These are phyloP conservation scores for Geotrypetes seraphini DNA, from an alignment of 2,797 vertebrate species.

Conservation along the genomic window DNA sequence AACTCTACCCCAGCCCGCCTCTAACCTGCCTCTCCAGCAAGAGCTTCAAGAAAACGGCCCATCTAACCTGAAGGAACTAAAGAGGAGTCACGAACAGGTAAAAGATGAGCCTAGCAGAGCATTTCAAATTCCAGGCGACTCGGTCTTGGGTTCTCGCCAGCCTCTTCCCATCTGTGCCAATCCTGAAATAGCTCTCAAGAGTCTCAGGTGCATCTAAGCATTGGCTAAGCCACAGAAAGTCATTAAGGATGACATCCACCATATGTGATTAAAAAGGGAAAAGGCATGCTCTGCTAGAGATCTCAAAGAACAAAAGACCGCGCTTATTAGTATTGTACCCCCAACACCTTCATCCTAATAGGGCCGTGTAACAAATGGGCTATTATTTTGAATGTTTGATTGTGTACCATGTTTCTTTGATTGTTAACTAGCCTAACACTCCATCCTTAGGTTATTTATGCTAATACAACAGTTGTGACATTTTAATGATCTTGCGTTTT, in stretches of 20 bases:
- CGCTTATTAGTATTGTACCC: neutral
- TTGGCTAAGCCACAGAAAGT: too few relatives aligned
- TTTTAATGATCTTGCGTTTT: constrained; percentile 25
- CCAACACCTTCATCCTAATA: neutral
- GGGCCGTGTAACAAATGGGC: neutral
- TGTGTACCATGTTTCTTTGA: neutral
- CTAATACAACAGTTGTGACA: constrained; percentile 18
- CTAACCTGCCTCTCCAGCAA: too few relatives aligned
- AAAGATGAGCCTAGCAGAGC: neutral
- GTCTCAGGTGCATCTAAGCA: neutral
- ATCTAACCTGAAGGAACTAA: too few relatives aligned
- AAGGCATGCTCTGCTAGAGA: neutral
- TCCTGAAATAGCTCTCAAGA: neutral
- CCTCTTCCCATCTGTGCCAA: neutral
- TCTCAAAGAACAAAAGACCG: neutral
- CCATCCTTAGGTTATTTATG: constrained; percentile 22
- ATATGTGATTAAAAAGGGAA: too few relatives aligned
- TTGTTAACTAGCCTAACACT: neutral
- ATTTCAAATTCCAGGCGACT: too few relatives aligned
- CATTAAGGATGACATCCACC: too few relatives aligned
- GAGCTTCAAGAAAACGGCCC: too few relatives aligned
- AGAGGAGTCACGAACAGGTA: too few relatives aligned
- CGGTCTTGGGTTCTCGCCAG: too few relatives aligned
- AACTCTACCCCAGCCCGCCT: too few relatives aligned
- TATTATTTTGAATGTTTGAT: neutral